These are phyloP conservation scores for Pogonophryne albipinna DNA, from an alignment of 2,797 vertebrate genomes.

Conservation along the genomic window DNA sequence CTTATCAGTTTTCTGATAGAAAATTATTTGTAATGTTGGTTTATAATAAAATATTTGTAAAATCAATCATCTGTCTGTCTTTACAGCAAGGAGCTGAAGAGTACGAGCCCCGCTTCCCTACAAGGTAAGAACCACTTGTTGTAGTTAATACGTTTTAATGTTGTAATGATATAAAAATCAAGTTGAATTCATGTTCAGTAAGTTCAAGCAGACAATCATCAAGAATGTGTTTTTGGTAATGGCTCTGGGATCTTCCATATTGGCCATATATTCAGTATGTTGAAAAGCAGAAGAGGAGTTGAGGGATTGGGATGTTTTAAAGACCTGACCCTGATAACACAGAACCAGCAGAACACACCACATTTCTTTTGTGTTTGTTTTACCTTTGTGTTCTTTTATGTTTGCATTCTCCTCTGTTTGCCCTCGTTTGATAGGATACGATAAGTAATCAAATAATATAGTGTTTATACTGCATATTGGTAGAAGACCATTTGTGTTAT, in stretches of 20 bases:
- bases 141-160: not conserved
- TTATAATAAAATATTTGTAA: not conserved
- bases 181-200: slow-evolving; percentile 15
- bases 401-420: slow-evolving; percentile 32
- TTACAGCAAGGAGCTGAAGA: slow-evolving; percentile 88
- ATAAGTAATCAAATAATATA: not conserved
- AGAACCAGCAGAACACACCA: slow-evolving; percentile 30
- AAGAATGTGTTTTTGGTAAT: not conserved
- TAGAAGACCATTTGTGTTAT: not conserved
- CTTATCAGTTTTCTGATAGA: not conserved
- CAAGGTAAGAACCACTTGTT: slow-evolving; percentile 87
- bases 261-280: too few species aligned
- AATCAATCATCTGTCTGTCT: slow-evolving; percentile 15
- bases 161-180: not conserved
- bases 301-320: slow-evolving; percentile 27
- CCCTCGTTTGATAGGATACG: slow-evolving; percentile 5
- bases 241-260: not conserved
- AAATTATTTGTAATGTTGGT: not conserved
- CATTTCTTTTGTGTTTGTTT: slow-evolving; percentile 22
- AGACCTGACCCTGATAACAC: slow-evolving; percentile 41
- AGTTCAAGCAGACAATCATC: not conserved
- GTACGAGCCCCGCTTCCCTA: slow-evolving; percentile 90
- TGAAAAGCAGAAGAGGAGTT: not conserved
- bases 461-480: not conserved
- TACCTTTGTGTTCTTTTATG: slow-evolving; percentile 22